Base-by-base conservation (phyloP, 1,140 invertebrate species). In the Drosophila serrata region DNA sequence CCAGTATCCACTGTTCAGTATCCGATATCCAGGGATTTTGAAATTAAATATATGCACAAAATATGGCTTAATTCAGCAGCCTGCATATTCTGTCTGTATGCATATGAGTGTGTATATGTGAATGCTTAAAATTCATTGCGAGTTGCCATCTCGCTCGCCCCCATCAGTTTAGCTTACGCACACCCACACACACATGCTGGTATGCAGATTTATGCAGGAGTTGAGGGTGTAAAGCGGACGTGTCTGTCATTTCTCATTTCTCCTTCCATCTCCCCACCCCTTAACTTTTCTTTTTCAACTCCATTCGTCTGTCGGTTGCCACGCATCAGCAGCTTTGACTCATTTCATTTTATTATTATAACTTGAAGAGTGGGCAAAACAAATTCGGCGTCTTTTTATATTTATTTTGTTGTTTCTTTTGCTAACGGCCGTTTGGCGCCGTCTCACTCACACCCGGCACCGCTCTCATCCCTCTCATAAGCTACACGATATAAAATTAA, bases 221-320 rank as follows among this genome's bases (percentile, higher is more conserved):
- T 67, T 67, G 53, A 75, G 79, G 82, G 81, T 85, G 82, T 78
- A 78, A 80, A 79, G 77, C 82, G 82, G 82, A 86, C 82, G 82
- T 86, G 82, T 75, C 82, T 75, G 82, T 87, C 82, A 87, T 79
- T 86, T 86, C 84, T 74, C 78, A 74, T 81, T 85, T 78, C 74
- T 86, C 65, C 67, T 57, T 29, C 56, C 29, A 31, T n/a, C 45
- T 61, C 48, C 60, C 60, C 45, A 57, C 62, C 64, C 75, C 75
- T 73, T 70, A 53, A 67, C 42, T 58, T 39, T 63, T 15, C 33
- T 42, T 39, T 55, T 59, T 56, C n/a, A 48, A 73, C 55, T 72
- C 43, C 43, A 17, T 72, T 72, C 67, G 74, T 75, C 69, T 61
- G 69, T 27, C 17, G 17, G 46, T 40, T 65, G 73, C 74, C 74